Conservation (phyloP, 2,797 vertebrate genomes). For the Manis pentadactyla region DNA sequence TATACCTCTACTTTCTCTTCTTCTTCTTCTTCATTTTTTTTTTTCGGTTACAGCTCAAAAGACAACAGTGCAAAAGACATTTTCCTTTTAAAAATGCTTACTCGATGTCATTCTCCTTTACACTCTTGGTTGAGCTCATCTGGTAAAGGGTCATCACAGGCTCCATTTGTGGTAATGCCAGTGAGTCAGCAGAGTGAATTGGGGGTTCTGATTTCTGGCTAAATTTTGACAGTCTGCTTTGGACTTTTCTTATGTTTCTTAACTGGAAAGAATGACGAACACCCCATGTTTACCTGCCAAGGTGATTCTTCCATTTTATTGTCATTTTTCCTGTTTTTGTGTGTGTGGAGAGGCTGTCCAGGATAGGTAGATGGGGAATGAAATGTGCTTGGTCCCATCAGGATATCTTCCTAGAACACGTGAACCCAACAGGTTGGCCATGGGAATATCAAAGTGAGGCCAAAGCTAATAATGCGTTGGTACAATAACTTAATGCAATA, state of each 20-base stretch:
- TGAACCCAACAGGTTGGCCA: neutral
- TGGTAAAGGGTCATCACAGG: neutral
- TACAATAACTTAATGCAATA: neutral
- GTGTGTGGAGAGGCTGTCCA: neutral
- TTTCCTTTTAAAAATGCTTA: slow-evolving; percentile 67
- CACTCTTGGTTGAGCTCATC: neutral
- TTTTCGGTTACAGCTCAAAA: neutral
- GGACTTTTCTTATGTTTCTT: slow-evolving; percentile 53
- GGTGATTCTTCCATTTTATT: neutral
- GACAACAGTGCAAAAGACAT: neutral
- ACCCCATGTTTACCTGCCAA: neutral
- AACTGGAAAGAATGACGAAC: neutral
- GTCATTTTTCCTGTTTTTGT: neutral
- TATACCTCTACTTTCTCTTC: neutral
- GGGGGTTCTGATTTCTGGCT: neutral
- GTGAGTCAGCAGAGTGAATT: neutral
- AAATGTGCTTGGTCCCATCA: neutral
- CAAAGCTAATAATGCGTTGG: neutral
- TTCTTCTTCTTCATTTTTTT: neutral
- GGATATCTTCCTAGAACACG: neutral
- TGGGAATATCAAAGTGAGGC: neutral
- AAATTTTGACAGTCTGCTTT: slow-evolving; percentile 52
- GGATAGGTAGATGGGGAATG: neutral
- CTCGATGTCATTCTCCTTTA: neutral
- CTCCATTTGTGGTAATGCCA: slow-evolving; percentile 54